phyloP scores from a whole-genome alignment of 2,113 vertebrate species.

The Bungarus multicinctus region DNA sequence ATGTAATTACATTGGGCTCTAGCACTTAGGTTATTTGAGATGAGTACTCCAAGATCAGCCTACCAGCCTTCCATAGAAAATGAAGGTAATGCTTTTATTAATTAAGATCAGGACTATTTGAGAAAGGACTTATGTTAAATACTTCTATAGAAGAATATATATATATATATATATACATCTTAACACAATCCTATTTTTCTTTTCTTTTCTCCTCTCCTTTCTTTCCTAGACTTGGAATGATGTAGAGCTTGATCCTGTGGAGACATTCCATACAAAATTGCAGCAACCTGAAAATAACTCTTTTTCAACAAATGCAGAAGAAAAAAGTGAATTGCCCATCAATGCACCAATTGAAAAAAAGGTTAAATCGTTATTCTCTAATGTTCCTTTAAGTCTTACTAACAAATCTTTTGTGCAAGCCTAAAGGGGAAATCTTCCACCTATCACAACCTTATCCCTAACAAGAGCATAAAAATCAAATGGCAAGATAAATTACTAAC shows the following conservation, averaged over 20 bases:
- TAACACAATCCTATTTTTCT: slow-evolving; percentile 20
- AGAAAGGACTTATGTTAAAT: not conserved
- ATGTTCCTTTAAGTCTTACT: not conserved
- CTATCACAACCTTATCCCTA: not conserved
- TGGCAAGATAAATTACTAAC: not conserved
- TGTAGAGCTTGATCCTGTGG: slow-evolving; percentile 54
- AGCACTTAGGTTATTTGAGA: no score
- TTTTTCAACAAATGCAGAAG: slow-evolving; percentile 48
- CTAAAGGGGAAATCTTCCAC: not conserved
- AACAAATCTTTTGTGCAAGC: not conserved
- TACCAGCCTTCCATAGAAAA: not conserved
- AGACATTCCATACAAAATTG: slow-evolving; percentile 42
- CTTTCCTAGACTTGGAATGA: slow-evolving; percentile 53
- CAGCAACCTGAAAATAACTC: slow-evolving; percentile 55
- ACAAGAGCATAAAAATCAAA: not conserved
- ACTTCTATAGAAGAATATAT: not conserved
- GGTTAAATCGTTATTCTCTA: slow-evolving; percentile 32
- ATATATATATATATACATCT: not conserved
- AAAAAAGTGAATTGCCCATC: slow-evolving; percentile 44
- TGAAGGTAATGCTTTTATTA: not conserved
- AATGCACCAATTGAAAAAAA: slow-evolving; percentile 38
- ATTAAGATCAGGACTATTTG: not conserved
- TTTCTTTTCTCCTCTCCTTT: not conserved
- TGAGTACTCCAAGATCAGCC: no score
- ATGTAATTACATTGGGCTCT: no score